Evolutionary conservation across 2,113 vertebrate species (phyloP).

Genomic region (Steatornis caripensis): DNA sequence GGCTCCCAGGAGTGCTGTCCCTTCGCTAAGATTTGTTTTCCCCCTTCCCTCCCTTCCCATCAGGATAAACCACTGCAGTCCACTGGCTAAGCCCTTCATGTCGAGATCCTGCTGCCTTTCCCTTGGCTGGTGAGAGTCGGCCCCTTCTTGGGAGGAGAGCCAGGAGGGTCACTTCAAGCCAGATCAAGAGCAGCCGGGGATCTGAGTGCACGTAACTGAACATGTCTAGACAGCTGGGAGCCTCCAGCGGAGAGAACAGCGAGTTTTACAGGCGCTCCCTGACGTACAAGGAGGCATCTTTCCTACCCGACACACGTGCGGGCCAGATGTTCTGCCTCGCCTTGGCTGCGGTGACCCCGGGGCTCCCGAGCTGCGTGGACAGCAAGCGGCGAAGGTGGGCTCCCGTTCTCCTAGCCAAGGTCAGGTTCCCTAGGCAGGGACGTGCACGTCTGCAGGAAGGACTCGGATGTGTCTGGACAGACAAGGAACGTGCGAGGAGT

Average conservation of each 20-base stretch:
- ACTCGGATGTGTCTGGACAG: fast-evolving
- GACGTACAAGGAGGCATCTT: neutral
- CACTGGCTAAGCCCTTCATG: fast-evolving
- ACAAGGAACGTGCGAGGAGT: neutral
- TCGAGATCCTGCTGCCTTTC: neutral
- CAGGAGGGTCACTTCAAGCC: neutral
- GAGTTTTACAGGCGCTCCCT: neutral
- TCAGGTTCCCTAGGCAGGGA: neutral
- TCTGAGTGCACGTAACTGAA: neutral
- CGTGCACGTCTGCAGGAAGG: fast-evolving
- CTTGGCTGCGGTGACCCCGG: fast-evolving
- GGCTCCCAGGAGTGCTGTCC: neutral
- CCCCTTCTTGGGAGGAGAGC: neutral
- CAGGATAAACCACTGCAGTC: neutral
- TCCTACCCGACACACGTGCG: neutral
- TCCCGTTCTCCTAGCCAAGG: neutral
- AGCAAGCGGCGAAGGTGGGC: neutral
- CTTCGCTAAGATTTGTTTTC: neutral
- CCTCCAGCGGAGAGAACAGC: neutral
- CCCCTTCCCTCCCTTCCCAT: neutral
- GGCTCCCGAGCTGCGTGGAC: fast-evolving
- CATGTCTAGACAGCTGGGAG: neutral
- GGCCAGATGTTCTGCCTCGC: neutral
- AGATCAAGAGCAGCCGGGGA: neutral
- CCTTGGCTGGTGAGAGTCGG: neutral